A percentile compares a stretch with the other conserved stretches of the same genome.
Evolutionary conservation across 1,140 invertebrate species (phyloP).

Genomic region (Leguminivora glycinivorella): DNA sequence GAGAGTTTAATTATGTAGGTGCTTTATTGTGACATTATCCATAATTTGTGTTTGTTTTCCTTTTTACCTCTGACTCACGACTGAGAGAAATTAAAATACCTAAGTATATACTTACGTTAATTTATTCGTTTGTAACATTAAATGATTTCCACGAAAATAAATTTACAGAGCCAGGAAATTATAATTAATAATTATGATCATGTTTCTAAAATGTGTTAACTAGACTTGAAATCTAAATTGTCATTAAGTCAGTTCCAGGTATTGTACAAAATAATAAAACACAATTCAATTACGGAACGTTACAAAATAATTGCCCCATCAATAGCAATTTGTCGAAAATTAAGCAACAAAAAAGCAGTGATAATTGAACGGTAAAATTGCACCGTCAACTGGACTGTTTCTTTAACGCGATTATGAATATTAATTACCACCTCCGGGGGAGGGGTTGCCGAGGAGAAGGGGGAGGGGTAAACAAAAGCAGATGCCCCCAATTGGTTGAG

Average conservation of each 20-base stretch:
- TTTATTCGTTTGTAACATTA: no score
- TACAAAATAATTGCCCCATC: neutral
- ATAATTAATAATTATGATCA: no score
- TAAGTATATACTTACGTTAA: neutral
- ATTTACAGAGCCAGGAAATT: no score
- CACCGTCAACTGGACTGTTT: slow-evolving; percentile 21
- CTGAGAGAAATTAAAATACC: neutral
- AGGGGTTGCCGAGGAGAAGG: neutral
- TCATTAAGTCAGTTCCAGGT: no score
- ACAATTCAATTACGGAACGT: no score
- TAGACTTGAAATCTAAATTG: no score
- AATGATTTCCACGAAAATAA: no score
- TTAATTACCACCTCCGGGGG: slow-evolving; percentile 15
- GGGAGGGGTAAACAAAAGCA: slow-evolving; percentile 15
- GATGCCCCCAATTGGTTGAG: slow-evolving; percentile 26
- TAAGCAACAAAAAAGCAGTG: neutral
- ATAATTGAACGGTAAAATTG: slow-evolving; percentile 23
- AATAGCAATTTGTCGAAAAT: neutral
- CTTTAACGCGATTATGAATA: slow-evolving; percentile 28
- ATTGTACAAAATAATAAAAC: no score
- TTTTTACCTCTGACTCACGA: neutral
- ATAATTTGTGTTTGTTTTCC: neutral
- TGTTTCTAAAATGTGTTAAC: no score
- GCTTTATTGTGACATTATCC: neutral
- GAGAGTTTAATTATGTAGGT: neutral